These are phyloP conservation scores for Proterorhinus semilunaris DNA, from an alignment of 2,113 vertebrate genomes.

Conservation along the genomic window DNA sequence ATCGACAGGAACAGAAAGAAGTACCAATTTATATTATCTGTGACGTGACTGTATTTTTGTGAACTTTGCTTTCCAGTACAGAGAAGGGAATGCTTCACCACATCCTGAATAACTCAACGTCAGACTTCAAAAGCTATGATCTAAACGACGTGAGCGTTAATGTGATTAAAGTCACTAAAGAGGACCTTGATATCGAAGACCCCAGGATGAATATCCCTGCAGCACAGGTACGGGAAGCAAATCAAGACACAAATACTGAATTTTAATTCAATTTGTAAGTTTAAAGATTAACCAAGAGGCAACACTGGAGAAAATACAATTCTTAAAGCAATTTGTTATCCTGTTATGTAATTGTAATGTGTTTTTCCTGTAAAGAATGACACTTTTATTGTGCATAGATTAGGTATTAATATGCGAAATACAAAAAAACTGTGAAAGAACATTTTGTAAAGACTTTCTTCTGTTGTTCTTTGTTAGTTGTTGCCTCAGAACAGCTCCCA, in stretches of 20 bases:
- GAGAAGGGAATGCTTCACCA: constrained; percentile 38
- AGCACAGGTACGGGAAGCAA: constrained; percentile 29
- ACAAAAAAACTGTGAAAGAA: neutral
- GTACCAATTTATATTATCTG: too few relatives aligned
- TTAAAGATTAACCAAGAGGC: too few relatives aligned
- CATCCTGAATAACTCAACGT: constrained; percentile 7
- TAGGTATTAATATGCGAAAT: neutral
- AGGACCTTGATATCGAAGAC: neutral
- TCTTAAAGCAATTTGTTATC: too few relatives aligned
- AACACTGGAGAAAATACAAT: too few relatives aligned
- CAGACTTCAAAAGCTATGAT: neutral
- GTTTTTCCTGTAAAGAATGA: too few relatives aligned
- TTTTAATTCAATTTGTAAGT: too few relatives aligned
- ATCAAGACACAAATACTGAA: too few relatives aligned
- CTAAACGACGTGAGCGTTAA: constrained; percentile 11
- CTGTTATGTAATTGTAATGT: too few relatives aligned
- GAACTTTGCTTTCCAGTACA: constrained; percentile 21
- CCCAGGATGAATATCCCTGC: neutral
- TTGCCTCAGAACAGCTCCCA: neutral
- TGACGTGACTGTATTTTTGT: too few relatives aligned
- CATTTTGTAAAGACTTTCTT: neutral
- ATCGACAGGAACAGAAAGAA: too few relatives aligned
- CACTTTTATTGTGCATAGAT: too few relatives aligned
- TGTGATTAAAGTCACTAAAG: constrained; percentile 21
- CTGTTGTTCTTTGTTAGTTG: constrained; percentile 18